Conservation (phyloP, 2,113 vertebrate genomes). For the Herpetotheres cachinnans region DNA sequence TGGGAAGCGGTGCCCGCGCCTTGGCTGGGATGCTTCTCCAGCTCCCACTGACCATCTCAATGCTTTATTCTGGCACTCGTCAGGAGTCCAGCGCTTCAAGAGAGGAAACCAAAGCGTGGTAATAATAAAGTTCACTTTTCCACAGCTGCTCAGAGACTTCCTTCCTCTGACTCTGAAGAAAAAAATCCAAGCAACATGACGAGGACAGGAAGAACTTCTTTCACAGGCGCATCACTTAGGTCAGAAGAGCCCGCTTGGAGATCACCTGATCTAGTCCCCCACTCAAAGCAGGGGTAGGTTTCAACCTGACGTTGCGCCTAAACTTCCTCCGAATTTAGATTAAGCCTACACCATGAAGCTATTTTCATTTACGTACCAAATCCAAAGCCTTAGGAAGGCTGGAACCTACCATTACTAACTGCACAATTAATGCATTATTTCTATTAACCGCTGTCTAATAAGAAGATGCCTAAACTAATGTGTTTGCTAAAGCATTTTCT, state of each 20-base stretch:
- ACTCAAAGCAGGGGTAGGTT: neutral
- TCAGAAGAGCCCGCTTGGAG: neutral
- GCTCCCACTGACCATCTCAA: neutral
- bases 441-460: neutral
- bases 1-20: neutral
- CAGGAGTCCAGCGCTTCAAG: neutral
- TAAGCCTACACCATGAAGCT: neutral
- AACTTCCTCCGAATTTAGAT: neutral
- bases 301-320: neutral
- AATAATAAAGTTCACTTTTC: neutral
- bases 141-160: neutral
- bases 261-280: neutral
- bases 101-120: neutral
- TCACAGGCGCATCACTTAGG: neutral
- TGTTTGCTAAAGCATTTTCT: neutral
- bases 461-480: neutral
- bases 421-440: neutral
- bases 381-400: neutral
- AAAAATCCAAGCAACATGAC: neutral
- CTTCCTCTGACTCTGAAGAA: neutral
- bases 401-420: neutral
- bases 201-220: accelerated
- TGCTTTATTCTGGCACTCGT: neutral
- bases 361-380: neutral
- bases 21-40: neutral